phyloP scores from a whole-genome alignment of 2,113 vertebrate species.

The Lanius collurio region DNA sequence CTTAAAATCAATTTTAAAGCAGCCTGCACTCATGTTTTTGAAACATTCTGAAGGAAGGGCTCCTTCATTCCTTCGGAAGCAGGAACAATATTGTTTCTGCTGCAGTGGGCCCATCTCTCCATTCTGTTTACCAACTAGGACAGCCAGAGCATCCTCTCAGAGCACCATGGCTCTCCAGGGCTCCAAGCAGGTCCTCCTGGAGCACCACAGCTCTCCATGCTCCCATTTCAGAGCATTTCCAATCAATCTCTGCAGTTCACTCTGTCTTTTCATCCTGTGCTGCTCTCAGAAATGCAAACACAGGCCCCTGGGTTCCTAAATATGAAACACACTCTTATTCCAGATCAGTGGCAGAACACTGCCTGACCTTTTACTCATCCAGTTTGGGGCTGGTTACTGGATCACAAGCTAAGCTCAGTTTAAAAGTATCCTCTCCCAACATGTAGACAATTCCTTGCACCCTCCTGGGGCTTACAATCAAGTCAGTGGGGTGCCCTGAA shows the following conservation, averaged over 20 bases:
- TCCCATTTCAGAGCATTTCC: not conserved
- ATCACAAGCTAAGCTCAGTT: not conserved
- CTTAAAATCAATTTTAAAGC: not conserved
- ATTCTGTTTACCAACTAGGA: not conserved
- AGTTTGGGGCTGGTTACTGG: not conserved
- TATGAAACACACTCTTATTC: not conserved
- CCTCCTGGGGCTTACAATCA: not conserved
- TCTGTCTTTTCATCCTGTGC: not conserved
- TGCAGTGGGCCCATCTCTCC: not conserved
- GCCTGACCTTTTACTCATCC: not conserved
- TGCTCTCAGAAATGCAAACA: slow-evolving; percentile 18
- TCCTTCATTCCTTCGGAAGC: not conserved
- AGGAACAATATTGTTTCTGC: not conserved
- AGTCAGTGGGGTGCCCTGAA: not conserved
- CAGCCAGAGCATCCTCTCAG: not conserved
- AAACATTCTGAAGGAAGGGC: not conserved
- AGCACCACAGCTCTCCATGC: not conserved
- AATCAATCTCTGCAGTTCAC: not conserved
- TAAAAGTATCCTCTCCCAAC: not conserved
- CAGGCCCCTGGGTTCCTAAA: not conserved
- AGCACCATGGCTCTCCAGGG: not conserved
- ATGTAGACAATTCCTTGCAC: not conserved
- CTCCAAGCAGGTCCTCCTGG: rapidly evolving
- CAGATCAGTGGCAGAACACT: not conserved
- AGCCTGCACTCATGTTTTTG: not conserved